These are phyloP conservation scores for Stercorarius parasiticus DNA, from an alignment of 2,113 vertebrate species.

Conservation along the genomic window DNA sequence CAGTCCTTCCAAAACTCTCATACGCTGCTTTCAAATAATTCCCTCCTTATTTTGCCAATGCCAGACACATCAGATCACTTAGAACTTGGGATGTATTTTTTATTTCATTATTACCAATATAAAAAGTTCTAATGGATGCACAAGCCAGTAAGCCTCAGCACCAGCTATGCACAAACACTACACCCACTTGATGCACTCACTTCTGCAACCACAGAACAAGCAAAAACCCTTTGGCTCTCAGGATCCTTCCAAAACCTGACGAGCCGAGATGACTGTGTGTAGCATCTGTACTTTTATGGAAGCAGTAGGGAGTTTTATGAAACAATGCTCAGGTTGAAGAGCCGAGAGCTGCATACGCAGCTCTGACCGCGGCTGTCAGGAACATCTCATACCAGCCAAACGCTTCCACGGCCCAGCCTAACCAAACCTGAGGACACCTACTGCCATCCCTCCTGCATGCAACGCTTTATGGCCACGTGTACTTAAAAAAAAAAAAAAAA, in stretches of 20 bases:
- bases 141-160: background rate
- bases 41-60: background rate
- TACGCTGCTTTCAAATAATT: background rate
- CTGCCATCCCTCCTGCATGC: fast-evolving
- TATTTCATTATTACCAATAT: background rate
- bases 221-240: fast-evolving
- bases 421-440: background rate
- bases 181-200: too few relatives aligned
- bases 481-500: background rate
- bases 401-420: background rate
- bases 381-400: background rate
- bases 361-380: background rate
- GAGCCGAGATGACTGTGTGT: fast-evolving
- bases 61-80: background rate
- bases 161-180: fast-evolving
- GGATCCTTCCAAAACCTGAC: background rate
- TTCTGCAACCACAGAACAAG: background rate
- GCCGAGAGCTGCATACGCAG: fast-evolving
- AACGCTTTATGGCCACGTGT: background rate
- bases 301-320: background rate
- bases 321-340: background rate
- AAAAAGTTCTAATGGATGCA: background rate
- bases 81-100: background rate
- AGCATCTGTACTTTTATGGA: background rate
- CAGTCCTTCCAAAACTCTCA: background rate